Conservation (phyloP, 2,113 vertebrate genomes). For the Phylloscopus whistleri region DNA sequence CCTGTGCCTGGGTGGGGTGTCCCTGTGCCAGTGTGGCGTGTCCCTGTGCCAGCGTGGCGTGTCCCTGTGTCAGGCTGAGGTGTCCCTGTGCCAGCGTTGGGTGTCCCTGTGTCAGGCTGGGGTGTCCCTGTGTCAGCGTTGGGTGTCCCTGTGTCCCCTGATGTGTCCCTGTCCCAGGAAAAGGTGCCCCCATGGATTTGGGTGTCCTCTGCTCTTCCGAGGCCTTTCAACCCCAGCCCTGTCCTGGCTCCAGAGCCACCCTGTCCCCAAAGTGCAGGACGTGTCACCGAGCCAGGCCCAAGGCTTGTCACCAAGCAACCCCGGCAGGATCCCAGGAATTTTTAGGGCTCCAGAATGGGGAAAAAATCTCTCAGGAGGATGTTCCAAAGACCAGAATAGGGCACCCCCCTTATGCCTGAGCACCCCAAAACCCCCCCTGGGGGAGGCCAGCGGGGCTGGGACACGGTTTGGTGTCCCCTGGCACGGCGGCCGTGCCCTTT, state of each 20-base stretch:
- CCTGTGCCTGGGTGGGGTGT: not conserved
- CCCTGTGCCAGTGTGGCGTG: not conserved
- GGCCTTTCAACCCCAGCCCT: not conserved
- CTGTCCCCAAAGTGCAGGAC: not conserved
- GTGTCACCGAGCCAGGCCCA: rapidly evolving
- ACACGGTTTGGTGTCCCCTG: not conserved
- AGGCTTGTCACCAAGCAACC: not conserved
- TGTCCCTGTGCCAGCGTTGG: no score
- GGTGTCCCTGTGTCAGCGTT: no score
- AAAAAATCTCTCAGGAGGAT: rapidly evolving
- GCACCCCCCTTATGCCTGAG: no score
- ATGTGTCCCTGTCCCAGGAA: no score
- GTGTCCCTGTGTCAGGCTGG: not conserved
- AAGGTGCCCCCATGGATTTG: no score
- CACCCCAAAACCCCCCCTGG: rapidly evolving
- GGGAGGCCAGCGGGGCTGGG: not conserved
- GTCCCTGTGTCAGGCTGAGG: not conserved
- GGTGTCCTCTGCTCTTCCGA: not conserved
- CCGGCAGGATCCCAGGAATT: not conserved
- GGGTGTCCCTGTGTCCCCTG: no score
- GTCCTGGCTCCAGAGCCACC: not conserved
- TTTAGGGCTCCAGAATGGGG: no score
- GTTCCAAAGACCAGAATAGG: not conserved
- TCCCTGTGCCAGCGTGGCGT: not conserved
- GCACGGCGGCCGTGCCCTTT: rapidly evolving